These are phyloP conservation scores for Thalassoma bifasciatum DNA, from an alignment of 2,113 vertebrate species.

Conservation along the genomic window DNA sequence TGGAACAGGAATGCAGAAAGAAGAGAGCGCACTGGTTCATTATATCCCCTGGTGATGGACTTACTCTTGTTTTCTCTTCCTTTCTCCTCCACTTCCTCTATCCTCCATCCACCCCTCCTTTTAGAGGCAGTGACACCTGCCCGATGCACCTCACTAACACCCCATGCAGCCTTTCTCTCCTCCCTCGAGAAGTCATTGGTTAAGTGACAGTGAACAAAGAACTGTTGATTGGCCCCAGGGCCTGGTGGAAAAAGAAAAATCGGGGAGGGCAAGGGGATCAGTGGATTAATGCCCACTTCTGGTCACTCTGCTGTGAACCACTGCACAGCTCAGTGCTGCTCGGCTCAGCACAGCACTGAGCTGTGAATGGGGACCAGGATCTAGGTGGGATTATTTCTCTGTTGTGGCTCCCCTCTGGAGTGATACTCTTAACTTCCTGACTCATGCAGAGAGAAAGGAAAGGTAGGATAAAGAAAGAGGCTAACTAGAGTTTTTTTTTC, in stretches of 20 bases:
- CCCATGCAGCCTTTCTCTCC: conserved; percentile 58
- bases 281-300: conserved; percentile 72
- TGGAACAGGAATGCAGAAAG: conserved; percentile 70
- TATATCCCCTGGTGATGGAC: conserved; percentile 51
- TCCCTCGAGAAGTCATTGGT: conserved; percentile 62
- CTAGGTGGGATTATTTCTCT: conserved; percentile 66
- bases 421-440: conserved; percentile 63
- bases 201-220: conserved; percentile 79
- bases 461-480: conserved; percentile 31
- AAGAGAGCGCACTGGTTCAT: conserved; percentile 14
- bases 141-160: conserved; percentile 62
- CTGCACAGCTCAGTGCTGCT: conserved; percentile 57
- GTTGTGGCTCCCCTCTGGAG: conserved; percentile 60
- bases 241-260: conserved; percentile 44
- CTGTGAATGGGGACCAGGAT: conserved; percentile 54
- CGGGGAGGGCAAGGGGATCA: conserved; percentile 42
- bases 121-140: conserved; percentile 77
- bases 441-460: conserved; percentile 19
- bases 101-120: conserved; percentile 57
- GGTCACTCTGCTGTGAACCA: conserved; percentile 72
- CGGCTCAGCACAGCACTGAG: conserved; percentile 57
- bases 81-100: conserved; percentile 53
- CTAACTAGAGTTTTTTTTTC: neutral
- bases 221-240: conserved; percentile 71
- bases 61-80: conserved; percentile 34